Conservation (phyloP, 2,888 invertebrate species). For the Brenthis hecate region DNA sequence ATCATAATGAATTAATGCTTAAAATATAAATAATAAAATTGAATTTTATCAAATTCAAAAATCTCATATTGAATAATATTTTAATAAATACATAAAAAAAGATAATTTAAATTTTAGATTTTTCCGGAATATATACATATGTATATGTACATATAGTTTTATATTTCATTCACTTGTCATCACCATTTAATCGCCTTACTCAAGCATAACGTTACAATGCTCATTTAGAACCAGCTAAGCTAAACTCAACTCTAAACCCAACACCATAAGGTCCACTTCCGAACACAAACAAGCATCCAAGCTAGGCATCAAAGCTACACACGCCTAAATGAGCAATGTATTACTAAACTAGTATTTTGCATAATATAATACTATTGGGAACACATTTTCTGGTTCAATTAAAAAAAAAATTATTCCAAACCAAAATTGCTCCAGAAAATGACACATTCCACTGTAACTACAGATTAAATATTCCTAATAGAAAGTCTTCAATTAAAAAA, state of each 20-base stretch:
- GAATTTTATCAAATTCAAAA: no score
- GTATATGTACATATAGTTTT: neutral
- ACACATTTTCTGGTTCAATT: neutral
- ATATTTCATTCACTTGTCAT: slow-evolving; percentile 22
- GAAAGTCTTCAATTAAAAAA: neutral
- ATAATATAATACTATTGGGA: slow-evolving; percentile 9
- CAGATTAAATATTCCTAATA: slow-evolving; percentile 3
- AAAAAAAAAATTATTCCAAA: neutral
- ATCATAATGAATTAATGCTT: neutral
- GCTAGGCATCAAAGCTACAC: slow-evolving; percentile 24
- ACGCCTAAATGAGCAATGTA: slow-evolving; percentile 41
- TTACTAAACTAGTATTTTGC: slow-evolving; percentile 23
- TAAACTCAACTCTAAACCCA: slow-evolving; percentile 16
- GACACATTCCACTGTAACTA: neutral
- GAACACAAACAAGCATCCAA: slow-evolving; percentile 17
- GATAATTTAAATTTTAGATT: neutral
- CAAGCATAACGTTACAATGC: slow-evolving; percentile 39
- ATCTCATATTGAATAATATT: no score
- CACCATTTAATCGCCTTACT: slow-evolving; percentile 27
- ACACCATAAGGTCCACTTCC: slow-evolving; percentile 19
- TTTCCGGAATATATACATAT: neutral
- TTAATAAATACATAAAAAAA: no score
- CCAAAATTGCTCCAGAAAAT: slow-evolving; percentile 1
- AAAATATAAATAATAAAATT: neutral
- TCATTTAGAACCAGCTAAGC: slow-evolving; percentile 49